Percentiles rank a stretch among this genome's conserved stretches.
phyloP scores from a whole-genome alignment of 2,888 invertebrate species.

The Mesopsocus fuscifrons region DNA sequence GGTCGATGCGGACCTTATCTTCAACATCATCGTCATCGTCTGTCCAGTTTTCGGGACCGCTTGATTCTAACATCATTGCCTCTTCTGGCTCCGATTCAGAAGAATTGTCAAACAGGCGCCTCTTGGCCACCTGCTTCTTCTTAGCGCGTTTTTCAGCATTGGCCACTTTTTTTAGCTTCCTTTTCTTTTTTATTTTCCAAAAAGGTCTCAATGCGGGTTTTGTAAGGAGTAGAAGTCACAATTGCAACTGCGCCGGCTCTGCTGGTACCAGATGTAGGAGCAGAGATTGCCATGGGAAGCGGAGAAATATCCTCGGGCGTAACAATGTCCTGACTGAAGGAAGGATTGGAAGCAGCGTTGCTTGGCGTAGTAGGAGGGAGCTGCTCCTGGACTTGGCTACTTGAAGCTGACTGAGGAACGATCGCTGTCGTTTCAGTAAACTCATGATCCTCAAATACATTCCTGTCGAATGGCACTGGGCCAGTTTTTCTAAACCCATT shows the following conservation, averaged over 20 bases:
- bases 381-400: not conserved
- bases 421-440: too few relatives aligned
- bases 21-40: too few relatives aligned
- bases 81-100: not conserved
- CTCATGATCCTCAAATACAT: conserved; percentile 12
- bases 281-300: not conserved
- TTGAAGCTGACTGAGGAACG: not conserved
- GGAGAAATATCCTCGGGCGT: not conserved
- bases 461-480: conserved; percentile 10
- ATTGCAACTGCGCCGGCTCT: not conserved
- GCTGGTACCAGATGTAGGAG: not conserved
- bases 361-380: not conserved
- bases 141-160: not conserved
- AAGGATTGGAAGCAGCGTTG: not conserved
- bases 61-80: too few relatives aligned
- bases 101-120: not conserved
- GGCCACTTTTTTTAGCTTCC: not conserved
- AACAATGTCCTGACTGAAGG: not conserved
- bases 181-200: not conserved
- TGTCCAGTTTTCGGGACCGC: too few relatives aligned
- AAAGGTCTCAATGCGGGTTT: not conserved
- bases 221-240: not conserved
- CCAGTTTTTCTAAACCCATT: conserved; percentile 11
- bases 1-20: too few relatives aligned
- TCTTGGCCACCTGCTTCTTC: not conserved